Conservation (phyloP, 30 jellyfish, hydroid and myxozoan species). For the Aurelia aurita complex sp. Pacific region DNA sequence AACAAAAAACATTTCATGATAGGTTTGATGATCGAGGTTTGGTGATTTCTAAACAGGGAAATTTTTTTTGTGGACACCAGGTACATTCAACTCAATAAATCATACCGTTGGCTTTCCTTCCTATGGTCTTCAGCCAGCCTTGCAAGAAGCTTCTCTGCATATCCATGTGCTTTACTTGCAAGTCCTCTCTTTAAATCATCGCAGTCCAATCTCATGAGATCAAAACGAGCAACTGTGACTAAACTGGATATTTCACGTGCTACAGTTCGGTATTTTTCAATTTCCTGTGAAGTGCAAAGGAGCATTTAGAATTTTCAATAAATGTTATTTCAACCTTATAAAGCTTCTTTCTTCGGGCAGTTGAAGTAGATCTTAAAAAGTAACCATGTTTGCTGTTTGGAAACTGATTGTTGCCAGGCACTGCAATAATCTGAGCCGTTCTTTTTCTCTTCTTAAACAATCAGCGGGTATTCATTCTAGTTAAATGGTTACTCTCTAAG, state of each 20-base stretch:
- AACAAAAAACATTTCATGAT: no score
- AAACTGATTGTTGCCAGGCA: no score
- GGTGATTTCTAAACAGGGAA: no score
- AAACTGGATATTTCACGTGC: constrained; percentile 77
- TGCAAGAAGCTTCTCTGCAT: constrained; percentile 85
- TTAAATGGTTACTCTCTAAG: no score
- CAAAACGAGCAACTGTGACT: constrained; percentile 85
- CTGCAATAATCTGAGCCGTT: no score
- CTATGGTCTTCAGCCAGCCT: constrained; percentile 89
- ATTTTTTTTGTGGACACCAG: no score
- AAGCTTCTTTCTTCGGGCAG: neutral
- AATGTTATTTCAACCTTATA: neutral
- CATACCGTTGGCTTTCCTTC: constrained; percentile 79
- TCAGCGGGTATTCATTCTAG: no score
- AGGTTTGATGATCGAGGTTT: no score
- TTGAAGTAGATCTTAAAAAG: no score
- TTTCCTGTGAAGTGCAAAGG: constrained; percentile 62
- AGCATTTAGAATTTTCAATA: neutral
- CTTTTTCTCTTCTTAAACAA: no score
- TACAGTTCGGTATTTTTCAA: constrained; percentile 63
- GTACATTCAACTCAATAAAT: no score
- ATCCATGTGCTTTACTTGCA: constrained; percentile 78
- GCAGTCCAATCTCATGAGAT: constrained; percentile 85
- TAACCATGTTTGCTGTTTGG: no score
- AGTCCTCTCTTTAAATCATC: constrained; percentile 97